Evolutionary conservation across 2,113 vertebrate species (phyloP).

Genomic region (Grammomys surdaster): DNA sequence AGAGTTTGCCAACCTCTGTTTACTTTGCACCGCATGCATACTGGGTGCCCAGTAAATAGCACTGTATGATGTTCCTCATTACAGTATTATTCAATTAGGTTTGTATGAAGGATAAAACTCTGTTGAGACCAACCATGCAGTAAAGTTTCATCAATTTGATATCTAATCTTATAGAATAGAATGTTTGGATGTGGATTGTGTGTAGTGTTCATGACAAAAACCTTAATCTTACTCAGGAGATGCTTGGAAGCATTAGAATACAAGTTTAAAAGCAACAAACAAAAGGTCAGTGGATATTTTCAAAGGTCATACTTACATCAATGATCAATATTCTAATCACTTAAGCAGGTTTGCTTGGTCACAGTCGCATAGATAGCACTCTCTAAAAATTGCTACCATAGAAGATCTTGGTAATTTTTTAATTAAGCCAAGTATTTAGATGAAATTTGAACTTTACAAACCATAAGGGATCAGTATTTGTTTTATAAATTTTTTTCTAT

Average conservation of each 20-base stretch:
- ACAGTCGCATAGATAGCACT: not conserved
- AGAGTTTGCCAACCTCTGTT: not conserved
- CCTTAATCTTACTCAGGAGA: not conserved
- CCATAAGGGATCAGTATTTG: not conserved
- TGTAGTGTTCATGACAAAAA: not conserved
- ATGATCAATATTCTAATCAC: not conserved
- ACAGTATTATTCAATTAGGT: not conserved
- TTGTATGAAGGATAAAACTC: not conserved
- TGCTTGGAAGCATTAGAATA: not conserved
- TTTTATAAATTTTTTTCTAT: not conserved
- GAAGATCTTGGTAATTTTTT: not conserved
- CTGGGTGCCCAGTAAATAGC: not conserved
- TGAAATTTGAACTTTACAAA: constrained; percentile 21
- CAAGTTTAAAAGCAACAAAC: constrained; percentile 34
- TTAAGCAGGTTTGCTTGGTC: not conserved
- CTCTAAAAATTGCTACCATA: not conserved
- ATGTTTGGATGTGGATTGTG: not conserved
- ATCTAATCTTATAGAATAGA: not conserved
- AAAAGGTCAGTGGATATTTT: not conserved
- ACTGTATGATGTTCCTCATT: not conserved
- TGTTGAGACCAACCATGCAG: not conserved
- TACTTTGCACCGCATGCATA: not conserved
- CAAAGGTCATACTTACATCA: constrained; percentile 8
- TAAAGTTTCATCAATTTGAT: constrained; percentile 15
- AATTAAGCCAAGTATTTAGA: not conserved